Evolutionary conservation across 1,140 invertebrate genomes (phyloP).

Genomic region (Chironomus striatipennis): DNA sequence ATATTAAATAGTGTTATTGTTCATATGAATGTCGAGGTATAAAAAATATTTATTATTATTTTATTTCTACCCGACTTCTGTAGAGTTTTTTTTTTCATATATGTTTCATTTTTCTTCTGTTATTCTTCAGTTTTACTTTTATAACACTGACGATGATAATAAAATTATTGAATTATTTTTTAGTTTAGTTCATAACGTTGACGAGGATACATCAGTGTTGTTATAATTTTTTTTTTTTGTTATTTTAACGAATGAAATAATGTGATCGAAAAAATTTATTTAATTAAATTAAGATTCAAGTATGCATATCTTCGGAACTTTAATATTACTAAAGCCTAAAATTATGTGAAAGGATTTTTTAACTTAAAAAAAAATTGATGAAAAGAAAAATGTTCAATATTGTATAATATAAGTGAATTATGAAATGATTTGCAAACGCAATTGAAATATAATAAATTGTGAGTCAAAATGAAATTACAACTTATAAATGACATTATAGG

Average conservation of each 20-base stretch:
- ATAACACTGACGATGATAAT: conserved; percentile 10
- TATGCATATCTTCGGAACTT: too few relatives aligned
- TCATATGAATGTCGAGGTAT: conserved; percentile 21
- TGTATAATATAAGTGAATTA: background rate
- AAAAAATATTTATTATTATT: conserved; percentile 21
- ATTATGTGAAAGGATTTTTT: too few relatives aligned
- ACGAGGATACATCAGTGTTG: background rate
- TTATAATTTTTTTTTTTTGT: background rate
- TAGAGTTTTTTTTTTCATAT: background rate
- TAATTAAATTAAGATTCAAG: too few relatives aligned
- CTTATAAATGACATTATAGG: too few relatives aligned
- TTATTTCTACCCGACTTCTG: conserved; percentile 17
- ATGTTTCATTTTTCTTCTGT: background rate
- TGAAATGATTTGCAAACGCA: background rate
- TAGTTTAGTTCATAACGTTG: conserved; percentile 18
- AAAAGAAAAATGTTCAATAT: too few relatives aligned
- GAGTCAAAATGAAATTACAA: too few relatives aligned
- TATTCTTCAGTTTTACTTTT: background rate
- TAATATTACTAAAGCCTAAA: too few relatives aligned
- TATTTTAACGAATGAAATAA: too few relatives aligned
- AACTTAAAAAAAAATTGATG: too few relatives aligned
- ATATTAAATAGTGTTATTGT: conserved; percentile 24
- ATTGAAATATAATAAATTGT: background rate
- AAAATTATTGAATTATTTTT: conserved; percentile 21
- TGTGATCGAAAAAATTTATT: too few relatives aligned